These are phyloP conservation scores for Pseudopipra pipra DNA, from an alignment of 2,113 vertebrate species.

Conservation along the genomic window DNA sequence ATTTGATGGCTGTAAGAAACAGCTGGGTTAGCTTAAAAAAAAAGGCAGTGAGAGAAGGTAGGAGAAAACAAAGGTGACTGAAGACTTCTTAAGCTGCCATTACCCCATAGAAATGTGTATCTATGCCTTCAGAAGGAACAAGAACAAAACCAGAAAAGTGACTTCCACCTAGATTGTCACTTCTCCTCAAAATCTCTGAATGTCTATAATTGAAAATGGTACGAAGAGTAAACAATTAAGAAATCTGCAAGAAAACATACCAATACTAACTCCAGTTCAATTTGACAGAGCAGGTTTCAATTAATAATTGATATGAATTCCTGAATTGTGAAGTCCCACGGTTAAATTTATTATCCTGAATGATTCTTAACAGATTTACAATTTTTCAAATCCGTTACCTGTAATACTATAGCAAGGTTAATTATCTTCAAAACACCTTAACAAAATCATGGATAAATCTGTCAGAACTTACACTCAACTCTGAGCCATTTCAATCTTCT, in stretches of 20 bases:
- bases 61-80: background rate
- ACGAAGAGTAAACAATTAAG: background rate
- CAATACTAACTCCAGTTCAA: background rate
- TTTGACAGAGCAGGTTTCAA: background rate
- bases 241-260: background rate
- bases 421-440: background rate
- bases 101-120: background rate
- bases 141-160: background rate
- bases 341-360: background rate
- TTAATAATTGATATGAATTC: background rate
- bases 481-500: slow-evolving; percentile 6
- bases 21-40: background rate
- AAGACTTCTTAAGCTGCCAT: background rate
- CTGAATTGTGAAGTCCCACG: background rate
- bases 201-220: background rate
- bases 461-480: background rate
- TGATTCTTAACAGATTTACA: background rate
- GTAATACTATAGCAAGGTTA: background rate
- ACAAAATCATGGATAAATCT: background rate
- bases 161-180: background rate
- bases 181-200: background rate
- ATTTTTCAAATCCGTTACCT: background rate
- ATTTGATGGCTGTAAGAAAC: background rate
- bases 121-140: background rate
- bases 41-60: background rate